Evolutionary conservation across 2,888 invertebrate genomes (phyloP).

Genomic region (Macrophya alboannulata): DNA sequence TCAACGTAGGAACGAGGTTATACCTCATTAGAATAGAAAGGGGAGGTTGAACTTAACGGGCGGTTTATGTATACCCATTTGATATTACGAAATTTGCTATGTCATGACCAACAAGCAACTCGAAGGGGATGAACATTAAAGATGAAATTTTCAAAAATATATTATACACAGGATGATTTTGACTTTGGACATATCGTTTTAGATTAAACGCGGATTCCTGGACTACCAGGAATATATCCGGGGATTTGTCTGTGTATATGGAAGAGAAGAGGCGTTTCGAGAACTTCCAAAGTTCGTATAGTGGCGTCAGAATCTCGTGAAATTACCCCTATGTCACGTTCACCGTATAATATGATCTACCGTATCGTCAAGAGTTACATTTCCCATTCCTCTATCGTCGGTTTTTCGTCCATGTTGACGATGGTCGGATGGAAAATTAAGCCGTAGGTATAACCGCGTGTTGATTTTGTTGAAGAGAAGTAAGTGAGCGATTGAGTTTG

Average conservation of each 20-base stretch:
- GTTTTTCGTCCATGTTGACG: neutral
- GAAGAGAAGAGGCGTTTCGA: neutral
- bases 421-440: constrained; percentile 12
- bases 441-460: neutral
- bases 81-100: neutral
- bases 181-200: neutral
- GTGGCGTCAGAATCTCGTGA: constrained; percentile 20
- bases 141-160: neutral
- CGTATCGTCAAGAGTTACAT: neutral
- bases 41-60: neutral
- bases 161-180: neutral
- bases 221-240: neutral
- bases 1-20: neutral
- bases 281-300: constrained; percentile 17
- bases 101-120: neutral
- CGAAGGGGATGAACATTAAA: neutral
- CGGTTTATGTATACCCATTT: neutral
- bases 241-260: neutral
- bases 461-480: neutral
- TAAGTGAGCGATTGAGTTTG: neutral
- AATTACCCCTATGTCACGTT: constrained; percentile 46
- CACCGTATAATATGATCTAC: constrained; percentile 8
- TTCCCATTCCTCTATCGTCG: neutral
- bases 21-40: neutral
- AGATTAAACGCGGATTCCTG: neutral